Percentiles rank a stretch among this genome's conserved stretches.
phyloP scores from a whole-genome alignment of 2,113 vertebrate species.

The Cryptotis parvus region DNA sequence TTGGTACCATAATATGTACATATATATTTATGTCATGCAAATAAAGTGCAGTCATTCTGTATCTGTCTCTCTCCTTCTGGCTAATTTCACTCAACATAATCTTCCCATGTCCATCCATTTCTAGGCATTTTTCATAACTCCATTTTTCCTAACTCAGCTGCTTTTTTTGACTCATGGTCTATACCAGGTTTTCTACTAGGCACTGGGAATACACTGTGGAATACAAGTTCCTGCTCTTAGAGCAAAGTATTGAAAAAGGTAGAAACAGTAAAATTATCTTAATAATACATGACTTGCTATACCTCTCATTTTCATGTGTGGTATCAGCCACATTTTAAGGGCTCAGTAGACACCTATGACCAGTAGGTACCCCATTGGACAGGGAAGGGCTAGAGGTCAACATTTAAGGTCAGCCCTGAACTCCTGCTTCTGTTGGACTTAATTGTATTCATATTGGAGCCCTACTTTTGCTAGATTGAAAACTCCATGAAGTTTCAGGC shows the following conservation, averaged over 20 bases:
- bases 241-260: neutral
- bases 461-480: neutral
- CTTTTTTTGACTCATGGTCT: no score
- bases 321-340: neutral
- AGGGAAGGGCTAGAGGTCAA: neutral
- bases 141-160: no score
- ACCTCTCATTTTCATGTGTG: no score
- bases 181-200: no score
- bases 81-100: no score
- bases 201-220: neutral
- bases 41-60: no score
- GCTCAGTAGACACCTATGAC: neutral
- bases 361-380: fast-evolving
- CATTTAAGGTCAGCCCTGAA: no score
- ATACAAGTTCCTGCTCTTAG: neutral
- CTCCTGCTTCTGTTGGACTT: neutral
- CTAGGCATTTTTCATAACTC: no score
- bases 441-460: neutral
- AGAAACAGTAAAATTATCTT: neutral
- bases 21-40: no score
- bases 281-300: neutral
- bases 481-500: neutral
- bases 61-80: no score
- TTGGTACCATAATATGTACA: no score
- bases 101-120: no score